Conservation (phyloP, 64 coral and sea anemone species). For the Acropora tenuis region DNA sequence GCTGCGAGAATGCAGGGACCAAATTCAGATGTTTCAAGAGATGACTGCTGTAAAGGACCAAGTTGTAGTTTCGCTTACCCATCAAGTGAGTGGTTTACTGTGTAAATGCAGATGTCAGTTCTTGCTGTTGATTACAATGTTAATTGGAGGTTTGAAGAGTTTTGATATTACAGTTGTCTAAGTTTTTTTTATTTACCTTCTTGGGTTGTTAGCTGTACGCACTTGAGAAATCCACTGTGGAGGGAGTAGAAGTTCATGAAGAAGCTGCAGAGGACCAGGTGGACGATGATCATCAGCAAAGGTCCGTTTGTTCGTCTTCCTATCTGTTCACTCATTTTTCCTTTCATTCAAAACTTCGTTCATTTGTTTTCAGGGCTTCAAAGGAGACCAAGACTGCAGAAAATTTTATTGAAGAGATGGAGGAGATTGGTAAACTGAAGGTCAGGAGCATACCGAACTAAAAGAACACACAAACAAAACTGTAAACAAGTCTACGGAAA, state of each 20-base stretch:
- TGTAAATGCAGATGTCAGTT: too few relatives aligned
- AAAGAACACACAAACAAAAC: too few relatives aligned
- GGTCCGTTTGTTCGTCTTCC: too few relatives aligned
- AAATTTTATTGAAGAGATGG: conserved; percentile 58
- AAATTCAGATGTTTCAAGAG: conserved; percentile 91
- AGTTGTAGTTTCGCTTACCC: conserved; percentile 82
- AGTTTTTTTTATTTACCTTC: background rate
- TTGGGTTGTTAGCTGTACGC: conserved; percentile 20
- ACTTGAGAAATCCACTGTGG: conserved; percentile 28
- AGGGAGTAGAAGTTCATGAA: conserved; percentile 49
- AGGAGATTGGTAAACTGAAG: conserved; percentile 74
- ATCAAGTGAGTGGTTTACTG: conserved; percentile 46
- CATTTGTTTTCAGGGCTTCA: background rate
- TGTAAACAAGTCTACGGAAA: too few relatives aligned
- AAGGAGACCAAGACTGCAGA: conserved; percentile 37
- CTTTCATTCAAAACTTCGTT: background rate
- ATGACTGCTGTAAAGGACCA: conserved; percentile 94
- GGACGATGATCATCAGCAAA: background rate
- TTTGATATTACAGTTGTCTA: too few relatives aligned
- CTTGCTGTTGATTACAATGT: too few relatives aligned
- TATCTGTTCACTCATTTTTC: too few relatives aligned
- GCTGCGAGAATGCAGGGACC: conserved; percentile 59
- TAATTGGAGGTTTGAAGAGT: too few relatives aligned
- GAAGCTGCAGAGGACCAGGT: background rate
- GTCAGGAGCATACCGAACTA: background rate